Conservation (phyloP, 2,797 vertebrate species). For the Eleutherodactylus coqui region DNA sequence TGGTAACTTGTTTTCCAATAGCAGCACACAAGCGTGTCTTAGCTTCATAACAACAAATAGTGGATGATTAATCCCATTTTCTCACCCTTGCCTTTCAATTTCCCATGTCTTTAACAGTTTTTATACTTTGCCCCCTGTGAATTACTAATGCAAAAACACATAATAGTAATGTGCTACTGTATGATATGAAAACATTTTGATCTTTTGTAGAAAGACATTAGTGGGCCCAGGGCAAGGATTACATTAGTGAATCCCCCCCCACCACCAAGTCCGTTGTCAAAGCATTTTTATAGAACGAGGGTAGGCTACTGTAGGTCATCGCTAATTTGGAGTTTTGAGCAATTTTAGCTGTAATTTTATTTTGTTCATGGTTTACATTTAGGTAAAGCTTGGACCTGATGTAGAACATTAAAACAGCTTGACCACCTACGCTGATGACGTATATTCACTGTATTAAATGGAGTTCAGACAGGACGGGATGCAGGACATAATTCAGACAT, state of each 20-base stretch:
- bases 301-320: conserved; percentile 2
- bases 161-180: conserved; percentile 20
- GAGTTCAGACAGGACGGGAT: too few species aligned
- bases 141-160: conserved; percentile 23
- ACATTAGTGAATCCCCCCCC: conserved; percentile 25
- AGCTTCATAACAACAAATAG: conserved; percentile 38
- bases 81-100: conserved; percentile 23
- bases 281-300: conserved; percentile 15
- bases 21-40: conserved; percentile 19
- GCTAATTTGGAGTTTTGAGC: neutral
- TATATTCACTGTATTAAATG: too few species aligned
- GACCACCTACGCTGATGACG: neutral
- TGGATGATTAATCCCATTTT: conserved; percentile 45
- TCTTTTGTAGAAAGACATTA: conserved; percentile 24
- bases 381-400: neutral
- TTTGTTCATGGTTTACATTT: neutral
- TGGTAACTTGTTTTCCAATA: conserved; percentile 22
- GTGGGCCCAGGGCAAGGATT: conserved; percentile 24
- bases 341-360: neutral
- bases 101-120: conserved; percentile 26
- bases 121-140: conserved; percentile 31
- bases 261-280: conserved; percentile 1
- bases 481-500: too few species aligned
- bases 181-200: conserved; percentile 18
- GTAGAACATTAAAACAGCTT: neutral